phyloP scores from a whole-genome alignment of 2,888 invertebrate genomes.

The Agrotis exclamationis region DNA sequence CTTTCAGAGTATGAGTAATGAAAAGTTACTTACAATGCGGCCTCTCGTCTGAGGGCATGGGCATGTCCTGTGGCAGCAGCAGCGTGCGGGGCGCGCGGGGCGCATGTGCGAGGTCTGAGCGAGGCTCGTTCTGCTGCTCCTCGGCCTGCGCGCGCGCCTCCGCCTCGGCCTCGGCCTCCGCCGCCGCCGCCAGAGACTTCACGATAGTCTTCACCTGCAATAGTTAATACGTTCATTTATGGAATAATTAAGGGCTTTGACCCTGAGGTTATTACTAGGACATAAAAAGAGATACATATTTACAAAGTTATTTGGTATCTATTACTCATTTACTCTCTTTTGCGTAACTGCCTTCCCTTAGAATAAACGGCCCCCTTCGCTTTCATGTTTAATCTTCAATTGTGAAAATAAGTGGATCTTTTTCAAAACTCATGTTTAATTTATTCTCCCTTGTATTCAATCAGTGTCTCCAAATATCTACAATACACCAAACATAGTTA shows the following conservation, averaged over 20 bases:
- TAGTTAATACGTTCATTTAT: conserved; percentile 36
- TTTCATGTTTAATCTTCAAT: background rate
- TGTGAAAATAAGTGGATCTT: no score
- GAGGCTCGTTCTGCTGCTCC: conserved; percentile 74
- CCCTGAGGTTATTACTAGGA: background rate
- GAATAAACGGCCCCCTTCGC: no score
- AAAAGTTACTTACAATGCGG: conserved; percentile 93
- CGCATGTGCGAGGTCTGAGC: conserved; percentile 71
- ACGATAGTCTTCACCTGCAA: conserved; percentile 87
- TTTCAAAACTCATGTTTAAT: background rate
- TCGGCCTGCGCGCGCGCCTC: conserved; percentile 81
- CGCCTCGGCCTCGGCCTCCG: conserved; percentile 79
- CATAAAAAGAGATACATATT: no score
- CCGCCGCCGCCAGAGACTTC: conserved; percentile 86
- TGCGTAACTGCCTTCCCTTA: no score
- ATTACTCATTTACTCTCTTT: no score
- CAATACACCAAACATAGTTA: conserved; percentile 7
- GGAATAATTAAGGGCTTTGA: conserved; percentile 18
- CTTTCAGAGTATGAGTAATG: background rate
- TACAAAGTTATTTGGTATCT: no score
- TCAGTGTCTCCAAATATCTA: background rate
- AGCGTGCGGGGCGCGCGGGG: conserved; percentile 89
- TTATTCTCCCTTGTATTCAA: background rate
- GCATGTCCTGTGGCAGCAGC: conserved; percentile 91
- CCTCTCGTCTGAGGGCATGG: conserved; percentile 91